Conservation (phyloP, 2,797 vertebrate species). For the Huso huso region DNA sequence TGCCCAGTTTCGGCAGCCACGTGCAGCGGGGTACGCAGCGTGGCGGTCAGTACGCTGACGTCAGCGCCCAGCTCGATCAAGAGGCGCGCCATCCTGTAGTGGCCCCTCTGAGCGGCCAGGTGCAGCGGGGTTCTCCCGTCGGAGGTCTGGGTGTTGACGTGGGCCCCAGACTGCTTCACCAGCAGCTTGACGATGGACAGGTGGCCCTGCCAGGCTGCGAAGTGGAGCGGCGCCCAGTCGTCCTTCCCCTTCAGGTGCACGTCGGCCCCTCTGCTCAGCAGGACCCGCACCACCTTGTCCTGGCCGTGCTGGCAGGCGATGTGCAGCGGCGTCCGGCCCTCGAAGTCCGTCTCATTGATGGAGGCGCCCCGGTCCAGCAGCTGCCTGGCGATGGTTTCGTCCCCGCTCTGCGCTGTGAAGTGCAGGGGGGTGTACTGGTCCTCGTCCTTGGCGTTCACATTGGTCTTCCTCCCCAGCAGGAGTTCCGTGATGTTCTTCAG, state of each 20-base stretch:
- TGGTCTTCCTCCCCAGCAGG: conserved; percentile 76
- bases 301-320: conserved; percentile 92
- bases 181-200: conserved; percentile 85
- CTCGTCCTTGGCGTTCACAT: conserved; percentile 85
- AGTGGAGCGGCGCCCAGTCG: conserved; percentile 85
- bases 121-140: conserved; percentile 86
- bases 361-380: conserved; percentile 77
- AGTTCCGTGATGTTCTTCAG: conserved; percentile 76
- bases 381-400: conserved; percentile 78
- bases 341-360: conserved; percentile 78
- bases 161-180: conserved; percentile 73
- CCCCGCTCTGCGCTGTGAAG: conserved; percentile 85
- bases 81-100: conserved; percentile 89
- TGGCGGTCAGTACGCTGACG: conserved; percentile 45
- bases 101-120: conserved; percentile 84
- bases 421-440: conserved; percentile 96
- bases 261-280: conserved; percentile 77
- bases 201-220: conserved; percentile 90
- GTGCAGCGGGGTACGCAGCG: conserved; percentile 70
- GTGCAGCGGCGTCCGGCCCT: conserved; percentile 85
- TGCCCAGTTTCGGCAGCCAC: conserved; percentile 87
- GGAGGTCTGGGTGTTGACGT: conserved; percentile 71
- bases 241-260: conserved; percentile 74
- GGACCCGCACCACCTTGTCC: conserved; percentile 79
- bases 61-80: conserved; percentile 78